Base-by-base conservation (phyloP, 1,140 invertebrate genomes). In the Cyrtorhinus lividipennis region DNA sequence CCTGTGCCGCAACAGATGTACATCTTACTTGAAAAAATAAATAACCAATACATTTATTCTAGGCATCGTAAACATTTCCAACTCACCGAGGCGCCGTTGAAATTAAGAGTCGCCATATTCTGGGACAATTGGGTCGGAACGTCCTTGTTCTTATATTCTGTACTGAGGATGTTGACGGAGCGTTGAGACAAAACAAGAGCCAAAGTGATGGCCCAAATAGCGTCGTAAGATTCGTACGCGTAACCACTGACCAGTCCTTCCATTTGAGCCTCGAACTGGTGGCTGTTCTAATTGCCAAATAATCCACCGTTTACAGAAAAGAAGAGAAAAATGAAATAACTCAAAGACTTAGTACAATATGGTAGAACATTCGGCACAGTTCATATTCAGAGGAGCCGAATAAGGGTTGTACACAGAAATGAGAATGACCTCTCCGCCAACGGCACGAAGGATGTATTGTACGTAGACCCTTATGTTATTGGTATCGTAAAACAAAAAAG, bases 161-260 rank as follows among this genome's bases (percentile, higher is more conserved):
- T 89, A 24, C 82, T 64, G 2, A 71, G 64, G 23, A 66, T 26
- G 24, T 67, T 23, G 18, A 58, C n/a, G 1, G 30, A 1, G 1
- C 26, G 18, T 23, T 71, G 61, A 1, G 81, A 76, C 64, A 74
- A 74, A 59, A 76, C 75, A 44, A 91, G 71, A 0, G 86, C 83
- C 13, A 90, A 69, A 0, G 88, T 88, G 65, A 92, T 86, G 0
- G 88, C 84, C 90, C 90, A 93, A 0, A 93, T 82, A 0, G 90
- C 90, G 68, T 95, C 91, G 70, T 92, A 95, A 0, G 87, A 83
- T 69, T 90, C 85, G 0, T 83, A 81, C 0, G 87, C 83, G 59
- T 59, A 67, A 13, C 48, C 61, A 38, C 66, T 66, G 0, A 58
- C 56, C 18, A 59, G 64, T 15, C 48, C 24, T 30, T 62, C 62